A percentile compares a stretch with the other conserved stretches of the same genome.
phyloP scores from a whole-genome alignment of 2,797 vertebrate genomes.

The Pempheris klunzingeri region DNA sequence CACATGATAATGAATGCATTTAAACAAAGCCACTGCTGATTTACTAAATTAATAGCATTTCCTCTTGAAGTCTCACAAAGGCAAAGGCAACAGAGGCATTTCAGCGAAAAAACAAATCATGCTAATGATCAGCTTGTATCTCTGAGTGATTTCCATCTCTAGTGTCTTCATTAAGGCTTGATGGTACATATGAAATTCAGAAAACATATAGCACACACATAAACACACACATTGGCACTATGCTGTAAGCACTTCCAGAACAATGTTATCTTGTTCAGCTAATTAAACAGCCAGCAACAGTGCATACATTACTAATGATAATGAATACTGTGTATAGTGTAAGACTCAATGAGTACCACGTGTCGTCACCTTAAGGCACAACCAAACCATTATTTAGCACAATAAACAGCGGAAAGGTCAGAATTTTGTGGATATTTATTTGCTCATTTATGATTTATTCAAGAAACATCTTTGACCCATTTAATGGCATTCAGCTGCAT shows the following conservation, averaged over 20 bases:
- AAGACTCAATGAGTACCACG: conserved; percentile 29
- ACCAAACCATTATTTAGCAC: conserved; percentile 17
- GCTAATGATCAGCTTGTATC: conserved; percentile 31
- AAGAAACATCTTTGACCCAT: conserved; percentile 17
- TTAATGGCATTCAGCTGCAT: conserved; percentile 27
- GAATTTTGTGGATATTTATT: not conserved
- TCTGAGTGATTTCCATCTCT: conserved; percentile 52
- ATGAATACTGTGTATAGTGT: conserved; percentile 39
- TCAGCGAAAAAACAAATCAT: conserved; percentile 16
- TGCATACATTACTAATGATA: conserved; percentile 42
- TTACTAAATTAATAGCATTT: conserved; percentile 46
- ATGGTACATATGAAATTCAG: conserved; percentile 49
- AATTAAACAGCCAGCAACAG: conserved; percentile 44
- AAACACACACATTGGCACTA: not conserved
- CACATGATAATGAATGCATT: conserved; percentile 31
- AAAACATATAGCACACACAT: not conserved
- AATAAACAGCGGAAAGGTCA: conserved; percentile 31
- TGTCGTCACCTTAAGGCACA: conserved; percentile 32
- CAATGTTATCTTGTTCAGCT: conserved; percentile 46
- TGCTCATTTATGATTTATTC: conserved; percentile 15
- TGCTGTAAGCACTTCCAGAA: not conserved
- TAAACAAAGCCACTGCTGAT: conserved; percentile 35
- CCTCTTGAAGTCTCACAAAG: conserved; percentile 27
- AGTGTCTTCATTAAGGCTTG: conserved; percentile 53
- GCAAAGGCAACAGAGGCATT: conserved; percentile 5